Evolutionary conservation across 2,113 vertebrate species (phyloP).

Genomic region (Mastomys coucha): DNA sequence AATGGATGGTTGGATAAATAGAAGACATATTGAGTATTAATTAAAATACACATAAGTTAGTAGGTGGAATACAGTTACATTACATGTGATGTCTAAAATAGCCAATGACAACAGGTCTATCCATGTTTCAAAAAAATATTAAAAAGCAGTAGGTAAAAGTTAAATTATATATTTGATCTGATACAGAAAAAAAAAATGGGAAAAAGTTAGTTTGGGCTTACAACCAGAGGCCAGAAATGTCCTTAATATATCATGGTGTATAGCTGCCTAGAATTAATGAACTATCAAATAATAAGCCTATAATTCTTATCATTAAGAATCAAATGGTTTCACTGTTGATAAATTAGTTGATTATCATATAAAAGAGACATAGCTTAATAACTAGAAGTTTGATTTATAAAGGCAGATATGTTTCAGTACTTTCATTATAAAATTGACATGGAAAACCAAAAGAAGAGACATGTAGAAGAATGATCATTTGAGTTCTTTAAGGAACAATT

Average conservation of each 20-base stretch:
- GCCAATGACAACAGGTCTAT: background rate
- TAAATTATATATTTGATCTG: background rate
- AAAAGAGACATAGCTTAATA: slow-evolving; percentile 41
- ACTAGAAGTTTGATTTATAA: background rate
- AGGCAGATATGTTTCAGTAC: background rate
- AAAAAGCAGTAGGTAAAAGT: slow-evolving; percentile 45
- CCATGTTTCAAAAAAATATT: slow-evolving; percentile 26
- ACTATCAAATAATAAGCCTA: background rate
- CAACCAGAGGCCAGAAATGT: background rate
- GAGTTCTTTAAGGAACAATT: slow-evolving; percentile 56
- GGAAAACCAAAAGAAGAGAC: slow-evolving; percentile 14
- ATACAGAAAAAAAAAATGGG: slow-evolving; percentile 55
- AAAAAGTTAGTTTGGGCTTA: background rate
- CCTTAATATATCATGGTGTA: background rate
- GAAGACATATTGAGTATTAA: background rate
- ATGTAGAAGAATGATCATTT: background rate
- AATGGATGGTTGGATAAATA: background rate
- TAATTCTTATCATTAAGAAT: slow-evolving; percentile 60
- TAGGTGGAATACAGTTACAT: background rate
- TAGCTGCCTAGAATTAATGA: slow-evolving; percentile 39
- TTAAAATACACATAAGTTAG: background rate
- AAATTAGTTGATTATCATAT: slow-evolving; percentile 40
- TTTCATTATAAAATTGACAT: slow-evolving; percentile 16
- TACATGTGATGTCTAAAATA: background rate
- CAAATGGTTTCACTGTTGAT: slow-evolving; percentile 48